Percentiles rank a stretch among this genome's conserved stretches.
phyloP scores from a whole-genome alignment of 2,888 invertebrate genomes.

The Caenorhabditis drosophilae region DNA sequence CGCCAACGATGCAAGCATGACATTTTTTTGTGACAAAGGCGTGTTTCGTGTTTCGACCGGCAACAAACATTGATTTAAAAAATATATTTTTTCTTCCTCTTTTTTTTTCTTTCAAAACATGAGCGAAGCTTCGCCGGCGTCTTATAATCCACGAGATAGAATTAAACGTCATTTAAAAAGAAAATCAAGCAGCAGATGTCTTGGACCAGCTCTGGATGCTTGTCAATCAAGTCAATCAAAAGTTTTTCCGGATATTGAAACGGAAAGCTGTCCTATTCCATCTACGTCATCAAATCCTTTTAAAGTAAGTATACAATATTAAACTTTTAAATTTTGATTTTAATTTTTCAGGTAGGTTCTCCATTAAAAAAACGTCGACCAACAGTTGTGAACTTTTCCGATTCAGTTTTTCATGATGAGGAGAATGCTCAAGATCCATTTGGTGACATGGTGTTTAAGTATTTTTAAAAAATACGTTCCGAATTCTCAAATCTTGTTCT shows the following conservation, averaged over 20 bases:
- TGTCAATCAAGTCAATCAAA: not conserved
- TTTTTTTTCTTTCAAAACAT: slow-evolving; percentile 3
- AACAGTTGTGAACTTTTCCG: slow-evolving; percentile 17
- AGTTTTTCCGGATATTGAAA: slow-evolving; percentile 2
- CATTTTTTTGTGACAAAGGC: not conserved
- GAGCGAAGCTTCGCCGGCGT: slow-evolving; percentile 4
- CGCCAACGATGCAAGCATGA: not conserved
- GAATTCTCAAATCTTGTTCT: too few relatives aligned
- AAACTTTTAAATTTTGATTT: not conserved
- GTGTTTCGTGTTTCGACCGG: not conserved
- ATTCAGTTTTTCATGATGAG: slow-evolving; percentile 7
- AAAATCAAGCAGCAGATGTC: slow-evolving; percentile 19
- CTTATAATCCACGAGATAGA: slow-evolving; percentile 28
- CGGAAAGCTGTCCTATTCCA: slow-evolving; percentile 31
- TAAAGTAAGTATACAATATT: slow-evolving; percentile 7
- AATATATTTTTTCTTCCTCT: not conserved
- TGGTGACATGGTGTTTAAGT: slow-evolving; percentile 9
- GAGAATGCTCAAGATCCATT: slow-evolving; percentile 30
- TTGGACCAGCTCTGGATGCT: slow-evolving; percentile 1
- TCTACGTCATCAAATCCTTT: slow-evolving; percentile 16
- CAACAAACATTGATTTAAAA: not conserved
- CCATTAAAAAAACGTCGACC: slow-evolving; percentile 22
- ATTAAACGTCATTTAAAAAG: slow-evolving; percentile 25
- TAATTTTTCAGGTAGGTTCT: slow-evolving; percentile 19
- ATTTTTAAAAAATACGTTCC: not conserved